Evolutionary conservation across 2,113 vertebrate genomes (phyloP).

Genomic region (Notarius quadriscutis): DNA sequence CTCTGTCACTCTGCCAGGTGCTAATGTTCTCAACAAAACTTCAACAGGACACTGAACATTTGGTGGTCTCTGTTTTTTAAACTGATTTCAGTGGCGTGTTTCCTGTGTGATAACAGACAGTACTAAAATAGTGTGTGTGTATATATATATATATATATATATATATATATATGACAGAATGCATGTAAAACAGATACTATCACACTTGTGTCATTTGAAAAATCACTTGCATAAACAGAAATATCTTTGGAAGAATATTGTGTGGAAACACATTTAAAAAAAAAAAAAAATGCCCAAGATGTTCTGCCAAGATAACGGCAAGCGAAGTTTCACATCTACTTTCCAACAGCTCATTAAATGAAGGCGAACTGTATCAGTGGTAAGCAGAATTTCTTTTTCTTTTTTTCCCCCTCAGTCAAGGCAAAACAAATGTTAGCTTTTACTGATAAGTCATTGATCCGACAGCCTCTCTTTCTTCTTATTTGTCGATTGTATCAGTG

Average conservation of each 20-base stretch:
- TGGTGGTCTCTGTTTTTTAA: conserved; percentile 20
- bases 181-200: conserved; percentile 19
- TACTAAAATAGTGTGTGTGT: conserved; percentile 51
- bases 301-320: background rate
- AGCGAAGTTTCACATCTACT: background rate
- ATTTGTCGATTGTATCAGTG: background rate
- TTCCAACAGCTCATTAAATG: background rate
- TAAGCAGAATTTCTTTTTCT: background rate
- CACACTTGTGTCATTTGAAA: background rate
- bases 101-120: conserved; percentile 39
- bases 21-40: conserved; percentile 14
- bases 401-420: background rate
- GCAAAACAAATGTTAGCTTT: background rate
- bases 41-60: conserved; percentile 29
- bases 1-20: background rate
- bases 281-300: background rate
- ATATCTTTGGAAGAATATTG: background rate
- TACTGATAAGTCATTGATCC: background rate
- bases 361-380: background rate
- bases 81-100: conserved; percentile 43
- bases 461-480: background rate
- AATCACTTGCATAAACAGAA: conserved; percentile 9
- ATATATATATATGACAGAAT: conserved; percentile 44
- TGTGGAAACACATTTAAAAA: background rate
- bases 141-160: conserved; percentile 41